Evolutionary conservation across 2,797 vertebrate genomes (phyloP).

Genomic region (Phyllotis vaccarum): DNA sequence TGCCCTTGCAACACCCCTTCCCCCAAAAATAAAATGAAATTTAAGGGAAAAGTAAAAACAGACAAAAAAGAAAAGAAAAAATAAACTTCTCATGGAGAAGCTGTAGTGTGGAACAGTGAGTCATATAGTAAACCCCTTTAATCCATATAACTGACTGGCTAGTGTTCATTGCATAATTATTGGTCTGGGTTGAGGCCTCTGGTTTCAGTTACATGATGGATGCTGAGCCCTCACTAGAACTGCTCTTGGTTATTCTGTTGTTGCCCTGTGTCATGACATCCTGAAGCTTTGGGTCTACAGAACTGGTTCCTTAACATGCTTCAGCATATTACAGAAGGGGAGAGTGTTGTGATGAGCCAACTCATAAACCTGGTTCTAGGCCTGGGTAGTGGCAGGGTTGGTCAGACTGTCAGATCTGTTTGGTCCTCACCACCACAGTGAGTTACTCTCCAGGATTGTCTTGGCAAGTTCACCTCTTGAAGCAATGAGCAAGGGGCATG

Average conservation of each 20-base stretch:
- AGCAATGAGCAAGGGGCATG: neutral
- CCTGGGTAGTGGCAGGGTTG: neutral
- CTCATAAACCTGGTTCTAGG: neutral
- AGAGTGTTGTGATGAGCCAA: neutral
- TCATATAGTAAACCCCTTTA: neutral
- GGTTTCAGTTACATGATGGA: neutral
- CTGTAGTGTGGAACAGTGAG: neutral
- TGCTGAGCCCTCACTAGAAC: neutral
- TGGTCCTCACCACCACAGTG: neutral
- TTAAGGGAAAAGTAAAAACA: neutral
- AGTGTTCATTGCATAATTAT: neutral
- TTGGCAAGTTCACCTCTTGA: neutral
- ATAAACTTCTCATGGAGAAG: neutral
- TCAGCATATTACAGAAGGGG: neutral
- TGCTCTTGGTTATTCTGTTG: neutral
- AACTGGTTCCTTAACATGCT: neutral
- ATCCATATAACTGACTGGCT: neutral
- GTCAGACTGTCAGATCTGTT: neutral
- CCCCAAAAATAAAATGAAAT: neutral
- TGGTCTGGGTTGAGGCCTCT: neutral
- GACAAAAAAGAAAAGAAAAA: neutral
- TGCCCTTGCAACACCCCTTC: neutral
- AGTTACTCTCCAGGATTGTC: neutral
- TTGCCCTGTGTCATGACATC: neutral
- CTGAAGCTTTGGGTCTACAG: neutral